Evolutionary conservation across 1,140 invertebrate genomes (phyloP).

Genomic region (Polyergus mexicanus): DNA sequence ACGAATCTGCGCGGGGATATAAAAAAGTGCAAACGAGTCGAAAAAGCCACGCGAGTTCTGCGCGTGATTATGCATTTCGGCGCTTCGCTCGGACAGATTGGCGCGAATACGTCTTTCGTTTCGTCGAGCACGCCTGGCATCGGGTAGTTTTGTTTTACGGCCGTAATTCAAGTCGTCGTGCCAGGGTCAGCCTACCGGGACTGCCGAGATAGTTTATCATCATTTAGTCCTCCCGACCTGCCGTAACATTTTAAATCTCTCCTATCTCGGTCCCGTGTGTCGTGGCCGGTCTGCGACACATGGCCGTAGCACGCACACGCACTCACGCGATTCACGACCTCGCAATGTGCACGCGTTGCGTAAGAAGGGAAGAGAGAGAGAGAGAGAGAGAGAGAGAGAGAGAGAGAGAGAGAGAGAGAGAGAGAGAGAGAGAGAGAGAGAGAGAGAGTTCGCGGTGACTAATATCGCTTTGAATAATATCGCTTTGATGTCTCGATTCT

Average conservation of each 20-base stretch:
- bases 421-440: too few relatives aligned
- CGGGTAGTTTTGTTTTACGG: constrained; percentile 75
- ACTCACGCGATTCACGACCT: constrained; percentile 47
- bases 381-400: too few relatives aligned
- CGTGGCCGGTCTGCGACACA: constrained; percentile 62
- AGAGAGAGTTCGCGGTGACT: not conserved
- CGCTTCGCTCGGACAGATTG: constrained; percentile 38
- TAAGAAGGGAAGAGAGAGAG: not conserved
- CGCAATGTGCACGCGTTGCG: not conserved
- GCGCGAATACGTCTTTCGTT: constrained; percentile 51
- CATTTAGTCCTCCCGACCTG: constrained; percentile 84
- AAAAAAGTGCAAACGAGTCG: not conserved
- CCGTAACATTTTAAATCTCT: constrained; percentile 86
- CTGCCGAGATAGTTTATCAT: constrained; percentile 85
- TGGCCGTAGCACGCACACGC: constrained; percentile 44
- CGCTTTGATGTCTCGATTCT: not conserved
- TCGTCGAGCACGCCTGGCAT: constrained; percentile 53
- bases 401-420: too few relatives aligned
- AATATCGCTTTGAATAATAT: not conserved
- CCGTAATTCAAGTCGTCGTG: constrained; percentile 81
- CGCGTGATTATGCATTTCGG: constrained; percentile 45
- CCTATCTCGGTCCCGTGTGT: constrained; percentile 77
- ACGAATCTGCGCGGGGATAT: too few relatives aligned
- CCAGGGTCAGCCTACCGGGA: constrained; percentile 81
- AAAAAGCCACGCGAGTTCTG: not conserved